A percentile compares a stretch with the other conserved stretches of the same genome.
Evolutionary conservation across 1,140 invertebrate genomes (phyloP).

Genomic region (Eumaeus atala): DNA sequence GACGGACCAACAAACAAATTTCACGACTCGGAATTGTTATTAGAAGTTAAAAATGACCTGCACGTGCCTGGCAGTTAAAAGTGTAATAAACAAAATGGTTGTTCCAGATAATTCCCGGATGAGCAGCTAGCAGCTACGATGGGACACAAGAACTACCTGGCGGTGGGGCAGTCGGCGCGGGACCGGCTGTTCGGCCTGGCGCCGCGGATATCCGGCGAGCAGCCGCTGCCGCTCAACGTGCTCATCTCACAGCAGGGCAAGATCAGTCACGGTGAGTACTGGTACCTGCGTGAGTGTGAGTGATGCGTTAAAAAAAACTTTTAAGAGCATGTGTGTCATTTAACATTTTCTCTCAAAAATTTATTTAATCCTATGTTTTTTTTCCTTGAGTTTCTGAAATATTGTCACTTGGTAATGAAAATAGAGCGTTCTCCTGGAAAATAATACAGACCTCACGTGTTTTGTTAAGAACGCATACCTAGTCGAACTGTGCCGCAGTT

Average conservation of each 20-base stretch:
- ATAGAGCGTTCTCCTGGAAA: too few species aligned
- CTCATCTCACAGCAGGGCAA: conserved; percentile 84
- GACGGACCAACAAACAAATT: not conserved
- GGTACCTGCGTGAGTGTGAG: too few species aligned
- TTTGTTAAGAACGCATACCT: too few species aligned
- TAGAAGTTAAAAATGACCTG: not conserved
- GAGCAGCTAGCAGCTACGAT: conserved; percentile 40
- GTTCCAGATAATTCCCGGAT: conserved; percentile 14
- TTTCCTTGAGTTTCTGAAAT: too few species aligned
- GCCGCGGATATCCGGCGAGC: conserved; percentile 63
- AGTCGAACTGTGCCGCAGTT: too few species aligned
- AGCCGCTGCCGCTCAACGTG: conserved; percentile 80
- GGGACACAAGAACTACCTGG: conserved; percentile 84
- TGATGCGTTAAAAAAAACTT: too few species aligned
- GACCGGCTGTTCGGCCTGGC: conserved; percentile 80
- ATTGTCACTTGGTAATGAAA: too few species aligned
- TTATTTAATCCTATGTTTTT: too few species aligned
- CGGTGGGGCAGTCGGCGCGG: conserved; percentile 80
- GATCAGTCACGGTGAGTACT: conserved; percentile 82
- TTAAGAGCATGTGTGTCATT: too few species aligned
- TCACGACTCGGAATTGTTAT: not conserved
- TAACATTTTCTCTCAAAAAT: too few species aligned
- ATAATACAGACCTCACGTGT: too few species aligned
- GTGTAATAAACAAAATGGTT: not conserved
- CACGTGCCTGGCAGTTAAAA: too few species aligned